Evolutionary conservation across 2,113 vertebrate genomes (phyloP), one percentile per base, ranked within the genome.

Genomic region (Melanostigma gelatinosum): DNA sequence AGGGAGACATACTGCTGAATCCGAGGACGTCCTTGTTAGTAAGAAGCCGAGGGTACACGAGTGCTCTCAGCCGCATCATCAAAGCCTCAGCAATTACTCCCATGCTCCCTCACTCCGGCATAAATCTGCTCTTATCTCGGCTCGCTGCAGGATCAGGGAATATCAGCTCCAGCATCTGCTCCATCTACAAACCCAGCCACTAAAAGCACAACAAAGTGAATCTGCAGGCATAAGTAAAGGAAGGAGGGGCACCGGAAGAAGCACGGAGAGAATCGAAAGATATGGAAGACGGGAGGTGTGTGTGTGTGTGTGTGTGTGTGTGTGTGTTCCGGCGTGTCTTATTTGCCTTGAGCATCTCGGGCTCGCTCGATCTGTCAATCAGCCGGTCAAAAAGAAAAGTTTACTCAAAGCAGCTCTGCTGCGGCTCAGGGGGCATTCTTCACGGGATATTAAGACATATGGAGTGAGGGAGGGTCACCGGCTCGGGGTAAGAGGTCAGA

Each of bases 111-210:
- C 85, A 80, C 90, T 89, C 87, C 52, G 85, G 91, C 91, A 93
- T 93, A 92, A 93, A 93, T 94, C 92, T 93, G 89, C 90, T 90
- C 89, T 93, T 94, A 94, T 93, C 91, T 92, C 72, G 4, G 85
- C 88, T 84, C 52, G 82, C 89, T 90, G 89, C 84, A 90, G 91
- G 89, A 93, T 91, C 90, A 86, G 89, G 89, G 85, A 90, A 90
- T 91, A 93, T 93, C 92, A 90, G 88, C 75, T 72, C 79, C 87
- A 87, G 91, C 93, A 94, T 94, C 93, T 93, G 90, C 90, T 91
- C 89, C 90, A 92, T 90, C 91, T 91, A 88, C 92, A 91, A 90
- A 91, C 90, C 87, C 85, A 79, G 92, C 85, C 89, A 91, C 92
- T 93, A 92, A 94, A 87, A 91, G 89, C 93, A 91, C 89, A 93